Evolutionary conservation across 1,140 invertebrate species (phyloP).

Genomic region (Danaus melanippus): DNA sequence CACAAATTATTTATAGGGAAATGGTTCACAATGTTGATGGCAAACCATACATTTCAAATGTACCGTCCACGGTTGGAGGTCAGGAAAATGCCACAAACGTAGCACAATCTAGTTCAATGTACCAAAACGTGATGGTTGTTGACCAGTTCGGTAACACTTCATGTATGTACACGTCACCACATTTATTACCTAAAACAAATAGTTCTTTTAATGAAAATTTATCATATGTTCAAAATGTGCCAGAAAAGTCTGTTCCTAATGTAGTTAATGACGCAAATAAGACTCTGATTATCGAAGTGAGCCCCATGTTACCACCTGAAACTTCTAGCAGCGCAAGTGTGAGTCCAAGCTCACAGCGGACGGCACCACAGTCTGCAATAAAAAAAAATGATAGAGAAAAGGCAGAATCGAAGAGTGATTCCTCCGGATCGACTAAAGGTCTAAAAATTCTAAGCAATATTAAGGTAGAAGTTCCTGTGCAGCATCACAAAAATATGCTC

Average conservation of each 20-base stretch:
- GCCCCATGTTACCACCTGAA: conserved; percentile 34
- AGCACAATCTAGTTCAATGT: conserved; percentile 50
- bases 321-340: conserved; percentile 10
- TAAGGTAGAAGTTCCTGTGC: conserved; percentile 67
- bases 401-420: conserved; percentile 32
- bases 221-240: conserved; percentile 23
- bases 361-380: conserved; percentile 8
- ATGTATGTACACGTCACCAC: conserved; percentile 55
- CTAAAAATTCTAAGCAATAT: conserved; percentile 70
- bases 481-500: conserved; percentile 61
- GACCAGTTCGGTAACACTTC: conserved; percentile 61
- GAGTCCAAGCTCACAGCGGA: conserved; percentile 9
- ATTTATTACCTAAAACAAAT: conserved; percentile 39
- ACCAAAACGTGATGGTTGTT: conserved; percentile 67
- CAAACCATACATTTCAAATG: conserved; percentile 56
- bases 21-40: conserved; percentile 61
- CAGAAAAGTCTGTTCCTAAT: conserved; percentile 31
- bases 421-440: conserved; percentile 45
- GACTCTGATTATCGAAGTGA: conserved; percentile 60
- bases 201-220: conserved; percentile 35
- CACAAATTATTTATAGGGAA: conserved; percentile 65
- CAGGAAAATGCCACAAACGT: conserved; percentile 52
- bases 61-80: conserved; percentile 41
- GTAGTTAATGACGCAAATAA: conserved; percentile 43
- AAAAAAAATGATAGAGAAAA: conserved; percentile 29